phyloP scores from a whole-genome alignment of 2,888 invertebrate species.

The Drosophila tripunctata region DNA sequence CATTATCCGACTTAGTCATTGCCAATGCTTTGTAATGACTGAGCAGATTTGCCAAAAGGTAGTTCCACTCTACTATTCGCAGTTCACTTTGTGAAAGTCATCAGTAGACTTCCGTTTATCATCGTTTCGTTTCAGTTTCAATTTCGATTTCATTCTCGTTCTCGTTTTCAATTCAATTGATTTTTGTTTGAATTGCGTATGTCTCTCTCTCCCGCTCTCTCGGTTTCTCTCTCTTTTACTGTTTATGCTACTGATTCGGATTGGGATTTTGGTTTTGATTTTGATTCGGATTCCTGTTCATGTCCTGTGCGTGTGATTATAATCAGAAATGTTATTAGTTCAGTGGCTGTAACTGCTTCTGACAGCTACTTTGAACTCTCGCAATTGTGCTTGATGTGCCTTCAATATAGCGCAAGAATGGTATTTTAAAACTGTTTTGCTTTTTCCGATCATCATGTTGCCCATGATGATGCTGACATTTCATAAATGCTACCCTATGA shows the following conservation, averaged over 20 bases:
- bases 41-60: conserved; percentile 29
- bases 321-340: conserved; percentile 66
- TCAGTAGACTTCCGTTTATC: conserved; percentile 54
- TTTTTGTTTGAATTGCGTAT: conserved; percentile 56
- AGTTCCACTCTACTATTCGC: background rate
- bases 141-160: conserved; percentile 22
- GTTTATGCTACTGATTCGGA: background rate
- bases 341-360: conserved; percentile 41
- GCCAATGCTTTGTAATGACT: conserved; percentile 43
- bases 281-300: background rate
- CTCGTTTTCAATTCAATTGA: conserved; percentile 60
- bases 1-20: conserved; percentile 46
- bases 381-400: conserved; percentile 33
- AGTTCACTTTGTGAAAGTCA: conserved; percentile 26
- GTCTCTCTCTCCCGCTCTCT: conserved; percentile 1
- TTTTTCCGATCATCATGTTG: background rate
- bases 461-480: conserved; percentile 20
- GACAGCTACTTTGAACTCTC: conserved; percentile 63
- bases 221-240: background rate
- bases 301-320: conserved; percentile 53
- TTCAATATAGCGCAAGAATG: conserved; percentile 10
- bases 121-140: conserved; percentile 38
- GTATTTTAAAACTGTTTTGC: conserved; percentile 22
- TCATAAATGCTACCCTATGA: conserved; percentile 1
- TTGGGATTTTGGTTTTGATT: background rate